Evolutionary conservation across 2,888 invertebrate species (phyloP).

Genomic region (Polydrusus tereticollis): DNA sequence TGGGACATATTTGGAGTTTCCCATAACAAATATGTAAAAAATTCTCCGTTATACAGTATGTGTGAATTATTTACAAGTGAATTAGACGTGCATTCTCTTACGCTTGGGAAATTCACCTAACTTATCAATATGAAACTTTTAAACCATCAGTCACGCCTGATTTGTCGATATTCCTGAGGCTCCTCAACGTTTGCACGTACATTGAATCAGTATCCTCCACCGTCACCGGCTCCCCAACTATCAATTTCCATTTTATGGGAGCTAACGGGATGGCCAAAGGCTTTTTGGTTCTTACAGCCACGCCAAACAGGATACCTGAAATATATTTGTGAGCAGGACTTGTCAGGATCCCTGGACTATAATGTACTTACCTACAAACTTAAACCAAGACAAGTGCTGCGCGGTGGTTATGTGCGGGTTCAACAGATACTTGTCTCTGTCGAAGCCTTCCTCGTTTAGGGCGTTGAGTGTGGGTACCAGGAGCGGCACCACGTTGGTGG

Average conservation of each 20-base stretch:
- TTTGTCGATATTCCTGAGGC: conserved; percentile 73
- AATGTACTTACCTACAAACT: conserved; percentile 72
- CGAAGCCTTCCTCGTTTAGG: conserved; percentile 73
- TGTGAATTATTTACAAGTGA: no score
- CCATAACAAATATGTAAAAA: no score
- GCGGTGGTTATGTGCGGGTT: conserved; percentile 72
- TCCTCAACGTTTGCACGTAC: conserved; percentile 72
- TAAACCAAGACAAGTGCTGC: conserved; percentile 72
- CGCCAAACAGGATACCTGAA: conserved; percentile 73
- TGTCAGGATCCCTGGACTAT: neutral
- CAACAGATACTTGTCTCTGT: conserved; percentile 73
- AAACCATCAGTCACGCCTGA: conserved; percentile 72
- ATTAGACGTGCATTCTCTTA: no score
- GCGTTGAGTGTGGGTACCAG: conserved; percentile 75
- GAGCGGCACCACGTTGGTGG: conserved; percentile 71
- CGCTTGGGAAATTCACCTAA: no score
- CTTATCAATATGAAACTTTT: no score
- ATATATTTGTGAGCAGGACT: conserved; percentile 21
- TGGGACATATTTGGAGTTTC: no score
- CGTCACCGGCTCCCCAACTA: conserved; percentile 72
- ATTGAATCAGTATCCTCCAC: conserved; percentile 73
- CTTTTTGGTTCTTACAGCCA: conserved; percentile 76
- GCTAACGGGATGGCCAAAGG: conserved; percentile 75
- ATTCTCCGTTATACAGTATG: no score
- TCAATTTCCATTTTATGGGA: conserved; percentile 74